Evolutionary conservation across 2,797 vertebrate species (phyloP).

Genomic region (Melanogrammus aeglefinus): DNA sequence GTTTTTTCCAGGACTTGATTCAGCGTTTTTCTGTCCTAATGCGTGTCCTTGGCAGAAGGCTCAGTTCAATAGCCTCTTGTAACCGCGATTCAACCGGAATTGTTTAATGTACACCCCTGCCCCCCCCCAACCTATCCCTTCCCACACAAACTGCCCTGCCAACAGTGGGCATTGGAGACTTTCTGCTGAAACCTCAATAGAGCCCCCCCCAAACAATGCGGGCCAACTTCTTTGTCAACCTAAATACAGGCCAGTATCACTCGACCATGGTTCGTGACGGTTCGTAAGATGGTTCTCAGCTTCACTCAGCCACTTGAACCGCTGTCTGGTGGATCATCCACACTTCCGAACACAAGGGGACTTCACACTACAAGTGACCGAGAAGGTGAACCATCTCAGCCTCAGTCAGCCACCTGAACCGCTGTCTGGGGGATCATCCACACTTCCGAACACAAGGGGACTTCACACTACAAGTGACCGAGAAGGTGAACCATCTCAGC

Average conservation of each 20-base stretch:
- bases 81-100: background rate
- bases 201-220: background rate
- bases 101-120: conserved; percentile 10
- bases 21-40: background rate
- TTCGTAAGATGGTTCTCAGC: too few relatives aligned
- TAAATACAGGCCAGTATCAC: background rate
- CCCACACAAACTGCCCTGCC: background rate
- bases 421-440: too few relatives aligned
- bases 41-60: conserved; percentile 1
- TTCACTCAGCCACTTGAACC: too few relatives aligned
- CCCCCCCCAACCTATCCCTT: conserved; percentile 1
- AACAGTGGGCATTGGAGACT: background rate
- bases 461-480: too few relatives aligned
- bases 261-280: background rate
- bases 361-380: too few relatives aligned
- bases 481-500: too few relatives aligned
- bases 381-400: too few relatives aligned
- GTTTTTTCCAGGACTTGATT: background rate
- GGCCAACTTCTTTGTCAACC: background rate
- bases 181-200: background rate
- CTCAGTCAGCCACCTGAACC: too few relatives aligned
- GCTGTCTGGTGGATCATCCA: too few relatives aligned
- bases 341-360: too few relatives aligned
- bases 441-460: too few relatives aligned
- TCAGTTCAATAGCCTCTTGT: background rate